Conservation (phyloP, 1,140 invertebrate genomes). For the Lordiphosa clarofinis region DNA sequence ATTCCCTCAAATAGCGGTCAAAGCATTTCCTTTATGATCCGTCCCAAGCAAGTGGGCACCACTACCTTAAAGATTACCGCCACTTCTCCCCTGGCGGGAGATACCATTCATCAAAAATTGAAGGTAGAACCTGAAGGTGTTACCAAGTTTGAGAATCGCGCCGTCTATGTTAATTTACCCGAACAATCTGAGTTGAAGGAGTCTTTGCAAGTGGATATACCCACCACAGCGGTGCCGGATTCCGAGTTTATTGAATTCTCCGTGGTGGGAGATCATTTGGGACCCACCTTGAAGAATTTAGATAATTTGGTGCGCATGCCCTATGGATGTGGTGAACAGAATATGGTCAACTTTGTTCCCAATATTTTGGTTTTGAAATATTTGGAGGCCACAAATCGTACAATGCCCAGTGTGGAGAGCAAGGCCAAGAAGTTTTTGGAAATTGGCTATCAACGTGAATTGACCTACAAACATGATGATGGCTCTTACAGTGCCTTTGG, state of each 20-base stretch:
- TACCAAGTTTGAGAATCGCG: conserved; percentile 88
- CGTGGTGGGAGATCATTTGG: conserved; percentile 88
- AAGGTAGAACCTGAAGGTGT: conserved; percentile 90
- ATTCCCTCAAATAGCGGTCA: conserved; percentile 85
- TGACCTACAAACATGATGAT: conserved; percentile 93
- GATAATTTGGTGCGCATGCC: conserved; percentile 90
- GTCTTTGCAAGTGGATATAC: conserved; percentile 85
- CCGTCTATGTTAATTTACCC: conserved; percentile 87
- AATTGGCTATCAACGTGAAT: conserved; percentile 93
- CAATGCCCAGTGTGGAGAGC: conserved; percentile 43
- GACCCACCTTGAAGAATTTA: conserved; percentile 88
- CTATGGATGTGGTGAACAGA: conserved; percentile 96
- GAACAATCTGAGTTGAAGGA: conserved; percentile 79
- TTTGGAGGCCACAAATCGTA: conserved; percentile 66
- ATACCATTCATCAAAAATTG: conserved; percentile 86
- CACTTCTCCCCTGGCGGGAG: conserved; percentile 85
- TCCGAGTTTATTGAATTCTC: conserved; percentile 87
- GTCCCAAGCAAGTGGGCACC: conserved; percentile 86
- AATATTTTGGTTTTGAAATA: conserved; percentile 93
- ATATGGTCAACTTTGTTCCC: conserved; percentile 95
- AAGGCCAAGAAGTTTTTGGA: conserved; percentile 90
- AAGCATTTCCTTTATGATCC: conserved; percentile 91
- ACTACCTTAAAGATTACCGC: conserved; percentile 89
- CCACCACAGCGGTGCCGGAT: conserved; percentile 85
- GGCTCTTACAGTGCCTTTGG: conserved; percentile 98